Conservation (phyloP, 2,113 vertebrate genomes). For the Osmerus mordax region DNA sequence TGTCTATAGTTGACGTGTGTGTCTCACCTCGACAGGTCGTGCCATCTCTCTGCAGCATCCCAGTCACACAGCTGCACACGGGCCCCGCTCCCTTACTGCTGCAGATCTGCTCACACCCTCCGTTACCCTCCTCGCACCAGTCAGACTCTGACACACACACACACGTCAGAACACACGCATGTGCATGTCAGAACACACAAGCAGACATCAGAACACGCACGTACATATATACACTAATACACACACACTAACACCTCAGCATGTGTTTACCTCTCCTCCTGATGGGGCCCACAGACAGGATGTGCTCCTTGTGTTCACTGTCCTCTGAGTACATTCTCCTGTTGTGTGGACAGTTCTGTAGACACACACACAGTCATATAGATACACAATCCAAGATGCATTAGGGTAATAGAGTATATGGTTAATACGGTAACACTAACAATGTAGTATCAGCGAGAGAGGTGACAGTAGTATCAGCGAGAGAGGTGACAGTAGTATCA, state of each 20-base stretch:
- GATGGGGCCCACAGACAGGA: constrained; percentile 91
- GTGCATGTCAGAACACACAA: constrained; percentile 1
- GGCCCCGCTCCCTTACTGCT: constrained; percentile 79
- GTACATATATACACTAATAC: constrained; percentile 6
- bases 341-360: constrained; percentile 74
- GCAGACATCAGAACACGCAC: constrained; percentile 13
- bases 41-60: constrained; percentile 84
- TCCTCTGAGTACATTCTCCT: constrained; percentile 79
- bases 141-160: constrained; percentile 75
- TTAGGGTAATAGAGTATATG: neutral
- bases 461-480: too few relatives aligned
- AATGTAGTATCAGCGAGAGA: too few relatives aligned
- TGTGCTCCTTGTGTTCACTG: constrained; percentile 83
- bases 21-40: constrained; percentile 85
- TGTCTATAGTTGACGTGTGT: constrained; percentile 1
- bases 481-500: too few relatives aligned
- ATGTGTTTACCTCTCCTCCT: constrained; percentile 79
- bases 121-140: constrained; percentile 89
- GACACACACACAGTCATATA: neutral
- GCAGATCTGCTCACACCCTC: constrained; percentile 96
- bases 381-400: neutral
- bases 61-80: constrained; percentile 92
- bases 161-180: constrained; percentile 7
- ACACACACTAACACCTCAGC: constrained; percentile 2
- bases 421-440: too few relatives aligned